Conservation (phyloP, 1,140 invertebrate species). For the Mizuhopecten yessoensis region DNA sequence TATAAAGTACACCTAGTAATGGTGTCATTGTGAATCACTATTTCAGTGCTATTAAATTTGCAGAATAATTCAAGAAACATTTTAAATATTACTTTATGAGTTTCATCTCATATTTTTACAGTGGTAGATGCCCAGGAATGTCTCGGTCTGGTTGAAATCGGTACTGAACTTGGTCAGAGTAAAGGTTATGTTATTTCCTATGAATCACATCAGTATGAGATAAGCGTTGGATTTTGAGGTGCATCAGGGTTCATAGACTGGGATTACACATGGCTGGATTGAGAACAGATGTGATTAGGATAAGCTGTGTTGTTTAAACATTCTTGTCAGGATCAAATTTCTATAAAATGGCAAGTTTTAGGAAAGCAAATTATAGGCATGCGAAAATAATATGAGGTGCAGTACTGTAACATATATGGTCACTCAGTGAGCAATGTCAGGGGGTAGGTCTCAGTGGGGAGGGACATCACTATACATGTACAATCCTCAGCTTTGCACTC, state of each 20-base stretch:
- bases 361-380: neutral
- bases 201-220: neutral
- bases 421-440: neutral
- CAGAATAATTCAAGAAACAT: too few relatives aligned
- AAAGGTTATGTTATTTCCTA: neutral
- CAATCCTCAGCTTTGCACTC: too few relatives aligned
- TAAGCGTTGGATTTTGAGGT: neutral
- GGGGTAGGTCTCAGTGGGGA: too few relatives aligned
- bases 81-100: too few relatives aligned
- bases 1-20: too few relatives aligned
- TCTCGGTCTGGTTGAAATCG: too few relatives aligned
- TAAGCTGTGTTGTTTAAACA: neutral
- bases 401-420: neutral
- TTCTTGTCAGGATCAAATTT: neutral
- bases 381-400: neutral
- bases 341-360: neutral
- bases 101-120: neutral
- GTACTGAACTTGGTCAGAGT: neutral
- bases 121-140: too few relatives aligned
- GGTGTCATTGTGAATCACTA: too few relatives aligned
- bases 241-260: neutral
- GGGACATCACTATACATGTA: too few relatives aligned
- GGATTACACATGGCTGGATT: neutral
- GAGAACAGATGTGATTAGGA: neutral
- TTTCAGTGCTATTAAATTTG: too few relatives aligned